Conservation (phyloP, 2,888 invertebrate genomes). For the Eurytoma californica region DNA sequence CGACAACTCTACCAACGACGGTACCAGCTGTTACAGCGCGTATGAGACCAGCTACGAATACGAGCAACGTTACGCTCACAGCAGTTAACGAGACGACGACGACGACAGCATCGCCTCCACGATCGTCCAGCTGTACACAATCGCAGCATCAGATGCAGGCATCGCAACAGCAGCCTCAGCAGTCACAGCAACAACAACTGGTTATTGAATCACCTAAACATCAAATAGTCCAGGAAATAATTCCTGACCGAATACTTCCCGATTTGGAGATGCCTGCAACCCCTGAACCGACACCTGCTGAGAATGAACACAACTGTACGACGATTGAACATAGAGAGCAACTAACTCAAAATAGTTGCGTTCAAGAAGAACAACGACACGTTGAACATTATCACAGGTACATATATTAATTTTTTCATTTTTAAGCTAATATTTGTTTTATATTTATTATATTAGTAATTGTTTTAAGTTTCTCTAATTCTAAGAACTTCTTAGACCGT, state of each 20-base stretch:
- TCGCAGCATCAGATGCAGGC: conserved; percentile 19
- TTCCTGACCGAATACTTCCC: conserved; percentile 65
- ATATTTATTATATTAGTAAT: neutral
- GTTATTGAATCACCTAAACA: conserved; percentile 59
- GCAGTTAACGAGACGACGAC: conserved; percentile 28
- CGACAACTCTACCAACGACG: conserved; percentile 65
- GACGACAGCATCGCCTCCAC: conserved; percentile 21
- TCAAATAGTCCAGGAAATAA: conserved; percentile 61
- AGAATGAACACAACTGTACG: conserved; percentile 38
- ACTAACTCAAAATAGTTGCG: conserved; percentile 58
- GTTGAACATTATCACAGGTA: conserved; percentile 51
- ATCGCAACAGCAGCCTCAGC: conserved; percentile 23
- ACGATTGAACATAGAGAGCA: conserved; percentile 62
- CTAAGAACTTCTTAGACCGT: too few species aligned
- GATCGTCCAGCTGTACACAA: neutral
- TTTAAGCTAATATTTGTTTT: conserved; percentile 1
- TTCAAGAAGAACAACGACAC: conserved; percentile 50
- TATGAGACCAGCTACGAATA: conserved; percentile 54
- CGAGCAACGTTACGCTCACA: conserved; percentile 50
- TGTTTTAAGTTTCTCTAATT: neutral
- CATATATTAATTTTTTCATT: neutral
- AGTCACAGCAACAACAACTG: conserved; percentile 15
- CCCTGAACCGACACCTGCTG: conserved; percentile 52
- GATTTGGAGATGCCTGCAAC: conserved; percentile 64
- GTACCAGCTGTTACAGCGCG: conserved; percentile 60